Base-by-base conservation (phyloP, 2,113 vertebrate species). In the Ictalurus punctatus region DNA sequence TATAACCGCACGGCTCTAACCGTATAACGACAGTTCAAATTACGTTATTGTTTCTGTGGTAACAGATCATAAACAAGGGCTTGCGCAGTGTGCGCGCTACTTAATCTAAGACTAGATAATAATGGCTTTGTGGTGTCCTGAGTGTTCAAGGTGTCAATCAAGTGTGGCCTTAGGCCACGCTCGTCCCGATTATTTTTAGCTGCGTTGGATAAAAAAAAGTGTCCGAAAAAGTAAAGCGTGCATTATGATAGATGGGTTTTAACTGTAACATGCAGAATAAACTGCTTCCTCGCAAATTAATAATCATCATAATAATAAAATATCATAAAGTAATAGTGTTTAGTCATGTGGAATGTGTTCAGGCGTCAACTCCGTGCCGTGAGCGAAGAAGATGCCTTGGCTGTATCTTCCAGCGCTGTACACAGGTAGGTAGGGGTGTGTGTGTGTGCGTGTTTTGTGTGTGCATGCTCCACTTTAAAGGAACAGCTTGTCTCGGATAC, bases 401-500 rank as follows among this genome's bases (percentile, higher is more conserved):
- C 16, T 73, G 30, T 23, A 25, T 44, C 19, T 9, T 40, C 37
- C 14, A 10, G 17, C 30, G 30, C 30, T 34, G 67, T 71, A 71
- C 67, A 71, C 67, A 71, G 30, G 69, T 73, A 73, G 69, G 5
- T 5, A 16, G 12, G 67, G 8, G 16, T 40, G 63, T 48, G 27
- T 86, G 59, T 56, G 86, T 56, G 4, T 89, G 74, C 34, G 61
- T 85, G 79, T 69, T 58, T 74, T 79, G 56, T 78, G 83, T 21
- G 73, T 65, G 37, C 65, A 30, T 30, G 59, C 40, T 59, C 16
- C 23, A 54, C 37, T 86, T 23, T 79, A 56, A 37, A 4, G 81
- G 86, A 90, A 93, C 89, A 90, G 27, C 10, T 44, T 89, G 74
- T 88, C 58, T 81, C 56, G 27, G n/a, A 78, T 86, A 67, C 76